Percentiles rank a stretch among this genome's conserved stretches.
Evolutionary conservation across 1,140 invertebrate species (phyloP).

Genomic region (Lethrus apterus): DNA sequence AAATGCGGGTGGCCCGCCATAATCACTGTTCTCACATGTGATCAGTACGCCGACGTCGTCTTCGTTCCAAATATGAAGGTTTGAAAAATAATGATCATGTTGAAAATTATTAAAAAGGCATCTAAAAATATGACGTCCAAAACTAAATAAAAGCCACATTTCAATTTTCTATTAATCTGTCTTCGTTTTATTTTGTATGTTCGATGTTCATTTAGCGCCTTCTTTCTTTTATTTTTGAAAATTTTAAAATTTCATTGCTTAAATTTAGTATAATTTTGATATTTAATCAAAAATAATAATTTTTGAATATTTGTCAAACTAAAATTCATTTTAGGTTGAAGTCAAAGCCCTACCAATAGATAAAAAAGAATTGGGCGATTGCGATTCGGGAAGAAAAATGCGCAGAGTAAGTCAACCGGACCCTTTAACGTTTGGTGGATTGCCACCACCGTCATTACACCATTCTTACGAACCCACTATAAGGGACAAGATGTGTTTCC

Average conservation of each 20-base stretch:
- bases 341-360: slow-evolving; percentile 48
- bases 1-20: slow-evolving; percentile 75
- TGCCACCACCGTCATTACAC: slow-evolving; percentile 62
- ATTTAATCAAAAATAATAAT: no score
- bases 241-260: slow-evolving; percentile 6
- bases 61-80: slow-evolving; percentile 81
- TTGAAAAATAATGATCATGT: no score
- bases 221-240: no score
- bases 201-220: no score
- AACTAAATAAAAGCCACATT: no score
- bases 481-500: slow-evolving; percentile 87
- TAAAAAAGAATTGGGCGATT: slow-evolving; percentile 51
- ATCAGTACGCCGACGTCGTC: slow-evolving; percentile 88
- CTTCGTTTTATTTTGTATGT: no score
- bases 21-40: slow-evolving; percentile 76
- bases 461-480: slow-evolving; percentile 81
- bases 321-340: slow-evolving; percentile 30
- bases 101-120: no score
- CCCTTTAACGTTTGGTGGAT: slow-evolving; percentile 63
- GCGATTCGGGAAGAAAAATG: slow-evolving; percentile 47
- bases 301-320: neutral
- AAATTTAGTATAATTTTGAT: neutral
- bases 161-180: no score
- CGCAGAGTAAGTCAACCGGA: slow-evolving; percentile 56
- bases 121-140: no score